Evolutionary conservation across 2,888 invertebrate genomes (phyloP), one percentile per base, ranked within the genome.

Genomic region (Sepiola atlantica): DNA sequence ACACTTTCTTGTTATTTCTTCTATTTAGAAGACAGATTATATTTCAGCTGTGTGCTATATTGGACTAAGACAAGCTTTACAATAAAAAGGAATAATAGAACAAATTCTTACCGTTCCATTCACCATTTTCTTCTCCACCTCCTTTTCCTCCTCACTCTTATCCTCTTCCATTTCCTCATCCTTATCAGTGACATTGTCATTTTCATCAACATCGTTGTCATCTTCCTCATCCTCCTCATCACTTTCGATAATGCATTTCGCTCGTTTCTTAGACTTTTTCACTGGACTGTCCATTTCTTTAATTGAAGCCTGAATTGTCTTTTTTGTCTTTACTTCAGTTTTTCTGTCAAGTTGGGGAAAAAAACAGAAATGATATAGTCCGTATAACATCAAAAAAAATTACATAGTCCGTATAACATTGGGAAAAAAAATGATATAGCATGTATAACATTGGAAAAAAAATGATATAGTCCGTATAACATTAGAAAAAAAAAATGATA

Each of bases 201-300:
- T 90, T 3, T 32, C 35, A n/a, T 35, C 93, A 57, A 90, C 90
- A 45, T n/a, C 91, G 10, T 61, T 54, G 12, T 93, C 94, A n/a
- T 32, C 94, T 35, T 92, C 92, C 28, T 95, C 94, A 61, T 95
- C 96, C 57, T 96, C 96, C 35, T 96, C 96, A 95, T 96, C 96
- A 95, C 96, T 96, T 55, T 96, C 96, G 35, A 96, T 95, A n/a
- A 96, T 94, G 54, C 92, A 55, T 55, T 95, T 94, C 32, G 95
- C 95, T 94, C 95, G 95, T 93, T 95, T 96, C n/a, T 95, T 95
- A 14, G 95, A 90, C 35, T 92, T 94, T 91, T 94, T 96, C 16
- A 96, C 95, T n/a, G 96, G 96, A 20, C 96, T 96, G 61, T 95
- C 95, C 16, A 90, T 35, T 55, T 95, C 95, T 94, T 95, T 92